Evolutionary conservation across 2,797 vertebrate genomes (phyloP), one percentile per base, ranked within the genome.

Genomic region (Labroides dimidiatus): DNA sequence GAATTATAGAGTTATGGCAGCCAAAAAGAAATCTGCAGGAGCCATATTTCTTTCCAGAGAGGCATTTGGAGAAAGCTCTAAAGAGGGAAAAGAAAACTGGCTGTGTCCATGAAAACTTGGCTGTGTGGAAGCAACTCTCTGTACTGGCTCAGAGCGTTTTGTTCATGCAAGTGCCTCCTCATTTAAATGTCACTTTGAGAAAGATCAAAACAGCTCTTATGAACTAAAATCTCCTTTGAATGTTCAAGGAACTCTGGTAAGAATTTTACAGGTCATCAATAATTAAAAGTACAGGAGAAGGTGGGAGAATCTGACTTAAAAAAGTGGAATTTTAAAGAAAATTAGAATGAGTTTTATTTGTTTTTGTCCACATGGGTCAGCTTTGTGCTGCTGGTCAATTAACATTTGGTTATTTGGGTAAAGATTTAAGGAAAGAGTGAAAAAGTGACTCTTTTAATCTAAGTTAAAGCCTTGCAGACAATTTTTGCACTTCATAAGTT

Each of bases 21-120:
- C 66, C 59, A 30, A 53, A 37, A 64, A 76, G 50, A 73, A 24
- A 78, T 70, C 21, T 47, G 44, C 76, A 60, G 49, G 72, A 75
- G 51, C 42, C 0, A 9, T 50, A 54, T 12, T 50, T 47, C 69
- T 70, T 72, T 79, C 69, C 43, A 71, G 63, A 39, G 55, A 72
- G 60, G 75, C 69, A 27, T 69, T 27, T 47, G 67, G 69, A 82
- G 78, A 75, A 77, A 70, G 77, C 43, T 33, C 37, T 68, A 21
- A 58, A 72, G 70, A 47, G 19, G 47, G 73, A 79, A 70, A 71
- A 81, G 69, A 77, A n/a, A n/a, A 77, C 69, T 69, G 63, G 56
- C 68, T 37, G 45, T 27, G 53, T 82, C 66, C 73, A 71, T 62
- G 48, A 81, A 81, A 86, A 64, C 65, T 64, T 88, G 88, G 74